phyloP scores from a whole-genome alignment of 30 jellyfish, hydroid and myxozoan genomes.

The Catostylus mosaicus region DNA sequence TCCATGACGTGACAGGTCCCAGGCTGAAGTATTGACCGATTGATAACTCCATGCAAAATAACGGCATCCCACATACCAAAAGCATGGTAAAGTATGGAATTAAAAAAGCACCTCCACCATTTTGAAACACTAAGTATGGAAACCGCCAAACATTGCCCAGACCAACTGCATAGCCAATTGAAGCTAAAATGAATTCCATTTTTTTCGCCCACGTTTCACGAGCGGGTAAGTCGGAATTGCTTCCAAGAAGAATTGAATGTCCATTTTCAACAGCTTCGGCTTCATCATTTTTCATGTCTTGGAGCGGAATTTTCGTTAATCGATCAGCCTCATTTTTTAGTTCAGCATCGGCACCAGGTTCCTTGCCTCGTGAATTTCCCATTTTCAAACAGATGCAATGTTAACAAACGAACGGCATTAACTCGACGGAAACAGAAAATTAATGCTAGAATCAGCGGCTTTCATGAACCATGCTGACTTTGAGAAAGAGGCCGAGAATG shows the following conservation, averaged over 20 bases:
- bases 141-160: conserved; percentile 97
- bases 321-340: conserved; percentile 11
- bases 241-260: conserved; percentile 20
- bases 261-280: conserved; percentile 53
- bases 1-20: conserved; percentile 98
- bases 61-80: conserved; percentile 93
- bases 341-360: neutral
- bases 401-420: neutral
- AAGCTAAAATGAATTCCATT: conserved; percentile 84
- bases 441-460: neutral
- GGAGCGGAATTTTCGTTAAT: conserved; percentile 16
- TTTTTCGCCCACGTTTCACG: conserved; percentile 95
- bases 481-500: conserved; percentile 21
- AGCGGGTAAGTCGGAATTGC: conserved; percentile 38
- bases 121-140: conserved; percentile 88
- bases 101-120: conserved; percentile 99
- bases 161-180: conserved; percentile 97
- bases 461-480: conserved; percentile 19
- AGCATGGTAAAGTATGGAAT: conserved; percentile 93
- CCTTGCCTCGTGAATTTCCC: conserved; percentile 39
- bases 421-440: neutral
- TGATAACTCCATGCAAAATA: conserved; percentile 92
- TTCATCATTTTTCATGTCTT: conserved; percentile 22
- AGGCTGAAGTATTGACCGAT: conserved; percentile 94
- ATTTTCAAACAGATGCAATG: neutral